Conservation (phyloP, 2,797 vertebrate genomes). For the Tangara arthus region DNA sequence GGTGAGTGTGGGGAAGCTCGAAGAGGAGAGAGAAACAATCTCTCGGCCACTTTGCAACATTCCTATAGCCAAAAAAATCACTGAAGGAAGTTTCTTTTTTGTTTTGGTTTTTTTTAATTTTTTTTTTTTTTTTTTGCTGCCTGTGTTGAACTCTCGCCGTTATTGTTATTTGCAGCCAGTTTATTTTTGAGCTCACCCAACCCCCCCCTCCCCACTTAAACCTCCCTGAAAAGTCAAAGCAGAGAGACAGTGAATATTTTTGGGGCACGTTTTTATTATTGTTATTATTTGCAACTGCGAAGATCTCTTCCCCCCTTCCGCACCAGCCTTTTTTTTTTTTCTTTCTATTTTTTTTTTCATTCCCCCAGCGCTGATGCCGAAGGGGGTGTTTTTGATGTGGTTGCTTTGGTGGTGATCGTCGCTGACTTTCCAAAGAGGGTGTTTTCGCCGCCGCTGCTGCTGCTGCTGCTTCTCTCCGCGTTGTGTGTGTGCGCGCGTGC, state of each 20-base stretch:
- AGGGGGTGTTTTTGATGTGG: conserved; percentile 70
- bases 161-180: conserved; percentile 49
- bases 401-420: conserved; percentile 63
- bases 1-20: conserved; percentile 40
- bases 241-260: conserved; percentile 48
- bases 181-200: conserved; percentile 32
- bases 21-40: conserved; percentile 56
- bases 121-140: not conserved
- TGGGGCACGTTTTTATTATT: conserved; percentile 29
- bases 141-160: conserved; percentile 19
- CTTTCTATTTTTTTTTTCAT: not conserved
- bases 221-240: conserved; percentile 53
- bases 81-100: conserved; percentile 60
- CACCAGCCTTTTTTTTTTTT: not conserved
- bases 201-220: conserved; percentile 21
- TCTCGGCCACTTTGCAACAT: conserved; percentile 46
- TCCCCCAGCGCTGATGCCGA: conserved; percentile 69
- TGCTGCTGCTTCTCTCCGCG: conserved; percentile 33
- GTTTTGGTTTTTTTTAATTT: not conserved
- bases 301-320: not conserved
- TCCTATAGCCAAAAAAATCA: conserved; percentile 60
- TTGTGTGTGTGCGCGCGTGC: conserved; percentile 65
- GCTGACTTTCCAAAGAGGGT: conserved; percentile 68
- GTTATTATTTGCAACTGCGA: conserved; percentile 32
- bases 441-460: conserved; percentile 21